These are phyloP conservation scores for Ptychodera flava DNA, from an alignment of 35 echinoderm and acorn worm genomes.

Conservation along the genomic window DNA sequence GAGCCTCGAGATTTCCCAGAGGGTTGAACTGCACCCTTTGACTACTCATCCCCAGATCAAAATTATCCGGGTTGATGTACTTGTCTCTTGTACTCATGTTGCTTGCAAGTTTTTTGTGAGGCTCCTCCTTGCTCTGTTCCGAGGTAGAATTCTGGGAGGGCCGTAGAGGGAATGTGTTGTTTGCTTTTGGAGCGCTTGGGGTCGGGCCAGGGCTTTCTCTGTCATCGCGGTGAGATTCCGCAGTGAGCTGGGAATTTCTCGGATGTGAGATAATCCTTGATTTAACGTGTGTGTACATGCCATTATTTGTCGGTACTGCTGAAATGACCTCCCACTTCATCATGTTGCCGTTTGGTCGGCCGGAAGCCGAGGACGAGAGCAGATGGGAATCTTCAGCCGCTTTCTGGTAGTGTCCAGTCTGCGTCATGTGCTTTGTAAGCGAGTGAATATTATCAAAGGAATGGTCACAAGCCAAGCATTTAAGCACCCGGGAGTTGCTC, in stretches of 20 bases:
- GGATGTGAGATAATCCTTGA: neutral
- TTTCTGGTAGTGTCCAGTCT: conserved; percentile 41
- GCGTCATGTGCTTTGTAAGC: conserved; percentile 45
- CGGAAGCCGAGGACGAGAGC: neutral
- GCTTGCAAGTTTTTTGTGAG: too few species aligned
- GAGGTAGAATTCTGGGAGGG: too few species aligned
- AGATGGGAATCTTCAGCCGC: conserved; percentile 17
- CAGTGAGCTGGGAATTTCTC: neutral
- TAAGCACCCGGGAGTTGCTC: conserved; percentile 6
- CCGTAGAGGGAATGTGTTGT: too few species aligned
- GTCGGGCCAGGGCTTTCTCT: too few species aligned
- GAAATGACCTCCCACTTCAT: neutral
- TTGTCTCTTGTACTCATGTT: too few species aligned
- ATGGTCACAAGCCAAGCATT: conserved; percentile 34
- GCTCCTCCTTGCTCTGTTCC: too few species aligned
- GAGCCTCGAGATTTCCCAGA: too few species aligned
- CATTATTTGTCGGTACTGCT: conserved; percentile 10
- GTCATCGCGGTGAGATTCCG: neutral
- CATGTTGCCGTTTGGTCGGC: neutral
- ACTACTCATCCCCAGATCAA: too few species aligned
- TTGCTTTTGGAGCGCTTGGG: too few species aligned
- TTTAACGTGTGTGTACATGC: conserved; percentile 12
- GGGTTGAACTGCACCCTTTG: too few species aligned
- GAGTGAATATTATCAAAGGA: conserved; percentile 37
- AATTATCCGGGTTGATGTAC: too few species aligned